A percentile compares a stretch with the other conserved stretches of the same genome.
Conservation (phyloP, 2,797 vertebrate genomes). For the Sebastes kiyomatsui region DNA sequence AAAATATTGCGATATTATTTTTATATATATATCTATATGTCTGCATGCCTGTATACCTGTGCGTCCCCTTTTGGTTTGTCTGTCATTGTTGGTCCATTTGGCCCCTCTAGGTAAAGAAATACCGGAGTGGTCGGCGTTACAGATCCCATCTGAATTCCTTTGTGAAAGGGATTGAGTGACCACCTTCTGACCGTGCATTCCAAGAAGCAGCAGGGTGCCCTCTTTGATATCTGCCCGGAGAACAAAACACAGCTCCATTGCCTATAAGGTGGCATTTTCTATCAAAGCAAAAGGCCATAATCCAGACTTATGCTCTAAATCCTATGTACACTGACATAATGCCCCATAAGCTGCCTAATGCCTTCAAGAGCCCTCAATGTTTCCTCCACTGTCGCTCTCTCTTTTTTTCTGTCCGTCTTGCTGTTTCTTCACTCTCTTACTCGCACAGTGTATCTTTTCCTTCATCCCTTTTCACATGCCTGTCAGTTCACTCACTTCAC, state of each 20-base stretch:
- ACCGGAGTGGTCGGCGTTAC: conserved; percentile 37
- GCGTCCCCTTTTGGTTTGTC: background rate
- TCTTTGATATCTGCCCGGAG: conserved; percentile 71
- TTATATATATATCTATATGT: background rate
- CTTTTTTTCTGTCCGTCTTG: conserved; percentile 49
- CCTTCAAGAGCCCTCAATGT: conserved; percentile 73
- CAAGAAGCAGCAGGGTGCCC: conserved; percentile 60
- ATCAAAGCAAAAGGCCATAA: conserved; percentile 85
- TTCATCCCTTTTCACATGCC: conserved; percentile 44
- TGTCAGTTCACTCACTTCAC: conserved; percentile 64
- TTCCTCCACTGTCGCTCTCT: conserved; percentile 62
- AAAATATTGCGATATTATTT: too few relatives aligned
- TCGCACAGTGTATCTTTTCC: conserved; percentile 33
- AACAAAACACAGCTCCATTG: conserved; percentile 70
- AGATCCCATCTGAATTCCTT: conserved; percentile 65
- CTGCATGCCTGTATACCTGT: background rate
- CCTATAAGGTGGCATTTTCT: conserved; percentile 80
- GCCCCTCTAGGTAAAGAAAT: conserved; percentile 27
- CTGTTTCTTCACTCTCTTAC: conserved; percentile 26
- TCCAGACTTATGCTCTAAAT: conserved; percentile 84
- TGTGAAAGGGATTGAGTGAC: conserved; percentile 58
- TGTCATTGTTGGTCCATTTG: conserved; percentile 37
- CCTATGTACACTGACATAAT: conserved; percentile 88
- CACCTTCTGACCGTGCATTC: conserved; percentile 65
- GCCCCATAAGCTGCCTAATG: conserved; percentile 87